These are phyloP conservation scores for Tetragnatha versicolor DNA, from an alignment of 1,140 invertebrate genomes.

Conservation along the genomic window DNA sequence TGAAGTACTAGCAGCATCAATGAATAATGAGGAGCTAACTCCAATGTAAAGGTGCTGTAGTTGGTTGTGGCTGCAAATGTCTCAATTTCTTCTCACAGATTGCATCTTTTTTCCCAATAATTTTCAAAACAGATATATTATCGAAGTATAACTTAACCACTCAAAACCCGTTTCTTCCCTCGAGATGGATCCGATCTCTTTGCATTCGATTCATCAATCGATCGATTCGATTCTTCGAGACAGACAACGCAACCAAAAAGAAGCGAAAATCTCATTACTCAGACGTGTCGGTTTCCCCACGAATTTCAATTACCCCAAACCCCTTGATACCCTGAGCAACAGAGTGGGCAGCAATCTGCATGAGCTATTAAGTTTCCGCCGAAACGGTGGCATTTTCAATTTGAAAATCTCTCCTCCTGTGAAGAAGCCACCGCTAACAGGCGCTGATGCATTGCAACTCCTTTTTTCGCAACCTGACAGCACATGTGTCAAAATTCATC, in stretches of 20 bases:
- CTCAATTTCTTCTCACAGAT: too few species aligned
- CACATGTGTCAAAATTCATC: slow-evolving; percentile 32
- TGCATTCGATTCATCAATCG: too few species aligned
- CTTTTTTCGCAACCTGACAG: slow-evolving; percentile 11
- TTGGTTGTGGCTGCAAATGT: too few species aligned
- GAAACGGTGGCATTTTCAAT: slow-evolving; percentile 15
- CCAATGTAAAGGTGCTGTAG: too few species aligned
- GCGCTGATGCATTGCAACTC: neutral
- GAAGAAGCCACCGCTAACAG: slow-evolving; percentile 2
- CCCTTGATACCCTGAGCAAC: neutral
- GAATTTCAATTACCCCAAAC: neutral
- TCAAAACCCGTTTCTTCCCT: too few species aligned
- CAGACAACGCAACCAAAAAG: neutral
- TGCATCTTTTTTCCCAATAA: too few species aligned
- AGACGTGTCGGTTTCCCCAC: neutral
- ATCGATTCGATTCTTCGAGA: too few species aligned
- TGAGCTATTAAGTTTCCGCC: slow-evolving; percentile 5
- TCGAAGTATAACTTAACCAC: too few species aligned
- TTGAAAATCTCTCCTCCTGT: neutral
- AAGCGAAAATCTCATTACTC: neutral
- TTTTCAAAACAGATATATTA: too few species aligned
- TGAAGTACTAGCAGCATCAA: too few species aligned
- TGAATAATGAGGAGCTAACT: too few species aligned
- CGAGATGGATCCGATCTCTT: too few species aligned
- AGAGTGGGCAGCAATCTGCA: neutral